phyloP scores from a whole-genome alignment of 1,140 invertebrate species.

The Drosophila ambigua region DNA sequence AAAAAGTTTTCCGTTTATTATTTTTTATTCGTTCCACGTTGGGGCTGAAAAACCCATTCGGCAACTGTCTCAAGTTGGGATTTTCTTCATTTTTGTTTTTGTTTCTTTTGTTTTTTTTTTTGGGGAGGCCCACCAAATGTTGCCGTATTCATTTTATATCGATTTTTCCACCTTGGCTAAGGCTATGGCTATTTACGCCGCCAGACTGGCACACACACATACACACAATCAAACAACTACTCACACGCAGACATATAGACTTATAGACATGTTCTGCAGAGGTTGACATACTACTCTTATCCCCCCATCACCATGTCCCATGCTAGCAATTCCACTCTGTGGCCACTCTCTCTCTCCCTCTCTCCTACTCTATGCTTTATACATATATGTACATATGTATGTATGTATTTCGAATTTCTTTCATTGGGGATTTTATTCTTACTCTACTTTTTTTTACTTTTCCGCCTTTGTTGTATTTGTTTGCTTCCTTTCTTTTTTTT shows the following conservation, averaged over 20 bases:
- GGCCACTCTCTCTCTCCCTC: too few species aligned
- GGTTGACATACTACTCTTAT: conserved; percentile 63
- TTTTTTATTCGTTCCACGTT: conserved; percentile 65
- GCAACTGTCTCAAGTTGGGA: conserved; percentile 66
- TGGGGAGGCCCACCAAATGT: conserved; percentile 58
- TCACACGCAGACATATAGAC: conserved; percentile 2
- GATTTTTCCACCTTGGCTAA: conserved; percentile 73
- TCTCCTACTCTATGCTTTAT: conserved; percentile 32
- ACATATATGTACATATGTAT: conserved; percentile 37
- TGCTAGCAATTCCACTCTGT: too few species aligned
- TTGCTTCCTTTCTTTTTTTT: conserved; percentile 33
- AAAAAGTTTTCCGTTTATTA: conserved; percentile 38
- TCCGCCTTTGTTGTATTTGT: neutral
- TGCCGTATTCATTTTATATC: conserved; percentile 77
- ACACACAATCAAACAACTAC: conserved; percentile 22
- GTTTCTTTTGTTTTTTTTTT: conserved; percentile 39
- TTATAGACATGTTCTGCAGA: conserved; percentile 16
- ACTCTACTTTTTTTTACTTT: neutral
- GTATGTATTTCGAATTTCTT: conserved; percentile 65
- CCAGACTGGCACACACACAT: conserved; percentile 44
- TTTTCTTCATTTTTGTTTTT: conserved; percentile 21
- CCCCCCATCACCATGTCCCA: too few species aligned
- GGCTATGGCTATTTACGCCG: conserved; percentile 50
- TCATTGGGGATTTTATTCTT: conserved; percentile 59
- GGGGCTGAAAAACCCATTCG: conserved; percentile 66